Base-by-base conservation (phyloP, 1,140 invertebrate genomes). In the Pseudomyrmex flavicornis region DNA sequence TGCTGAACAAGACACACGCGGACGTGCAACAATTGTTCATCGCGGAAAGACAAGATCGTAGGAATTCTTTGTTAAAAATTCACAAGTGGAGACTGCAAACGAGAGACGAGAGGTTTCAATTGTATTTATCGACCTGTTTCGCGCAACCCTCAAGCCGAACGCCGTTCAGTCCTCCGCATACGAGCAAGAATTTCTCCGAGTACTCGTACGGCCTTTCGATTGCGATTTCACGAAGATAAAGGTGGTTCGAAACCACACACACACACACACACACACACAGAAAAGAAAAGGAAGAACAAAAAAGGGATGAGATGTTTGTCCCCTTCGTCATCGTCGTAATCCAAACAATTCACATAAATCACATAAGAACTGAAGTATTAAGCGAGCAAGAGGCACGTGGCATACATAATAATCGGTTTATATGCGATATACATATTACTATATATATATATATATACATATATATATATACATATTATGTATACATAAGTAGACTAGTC, bases 401-500 rank as follows among this genome's bases (percentile, higher is more conserved):
- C 68, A 88, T 83, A 85, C 79, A 89, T 83, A 89, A 90, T 84
- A 85, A 75, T 90, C 88, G 88, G 85, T 91, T 92, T 92, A 92
- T 91, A 92, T 89, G 90, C 88, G 82, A 91, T 89, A 91, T 70
- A 87, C 50, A 70, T 86, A 80, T 91, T 35, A 35, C 35, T 35
- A 91, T 89, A 91, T 88, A 92, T 85, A 90, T 86, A 22, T 22
- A 88, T 90, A 85, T 86, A 80, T 91, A n/a, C n/a, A n/a, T n/a
- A n/a, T 17, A 17, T 17, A 17, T 17, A 91, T 89, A 91, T 88
- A 92, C 86, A 90, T 86, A 88, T 90, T 91, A 91, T 89, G 90
- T 91, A 91, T 88, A 91, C 84, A 91, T 85, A 91, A 68, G 80
- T 92, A 92, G 90, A 91, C 76, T 92, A 91, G 90, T 87, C 87